phyloP scores from a whole-genome alignment of 2,888 invertebrate species.

The Parthenolecanium corni region DNA sequence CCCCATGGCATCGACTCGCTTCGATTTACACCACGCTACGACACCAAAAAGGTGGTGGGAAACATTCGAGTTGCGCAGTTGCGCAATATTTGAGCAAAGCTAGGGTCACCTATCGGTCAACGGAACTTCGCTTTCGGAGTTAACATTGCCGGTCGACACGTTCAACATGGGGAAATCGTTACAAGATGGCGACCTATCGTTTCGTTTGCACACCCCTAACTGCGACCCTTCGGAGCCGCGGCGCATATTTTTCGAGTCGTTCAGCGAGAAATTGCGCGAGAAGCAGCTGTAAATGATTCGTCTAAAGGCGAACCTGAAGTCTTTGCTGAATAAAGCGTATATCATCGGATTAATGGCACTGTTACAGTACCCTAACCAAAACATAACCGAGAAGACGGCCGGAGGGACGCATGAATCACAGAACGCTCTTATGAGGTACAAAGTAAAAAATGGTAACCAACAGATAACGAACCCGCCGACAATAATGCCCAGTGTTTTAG shows the following conservation, averaged over 20 bases:
- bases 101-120: slow-evolving; percentile 32
- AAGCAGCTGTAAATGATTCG: slow-evolving; percentile 72
- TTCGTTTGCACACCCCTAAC: slow-evolving; percentile 37
- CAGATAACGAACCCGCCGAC: slow-evolving; percentile 94
- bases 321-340: slow-evolving; percentile 87
- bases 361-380: slow-evolving; percentile 97
- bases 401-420: slow-evolving; percentile 74
- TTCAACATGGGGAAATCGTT: slow-evolving; percentile 16
- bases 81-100: too few relatives aligned
- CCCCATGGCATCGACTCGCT: too few relatives aligned
- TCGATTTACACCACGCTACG: too few relatives aligned
- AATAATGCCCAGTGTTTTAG: slow-evolving; percentile 91
- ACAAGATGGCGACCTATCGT: slow-evolving; percentile 36
- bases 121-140: slow-evolving; percentile 34
- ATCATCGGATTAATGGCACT: slow-evolving; percentile 92
- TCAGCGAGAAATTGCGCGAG: slow-evolving; percentile 32
- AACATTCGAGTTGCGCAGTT: too few relatives aligned
- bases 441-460: slow-evolving; percentile 94
- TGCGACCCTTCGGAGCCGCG: slow-evolving; percentile 37
- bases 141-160: slow-evolving; percentile 20
- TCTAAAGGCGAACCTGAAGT: slow-evolving; percentile 89
- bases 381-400: slow-evolving; percentile 76
- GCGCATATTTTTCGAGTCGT: slow-evolving; percentile 30
- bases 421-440: slow-evolving; percentile 81
- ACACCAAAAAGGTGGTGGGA: too few relatives aligned